phyloP scores from a whole-genome alignment of 2,797 vertebrate genomes.

The Rhabdophis nuchalis region DNA sequence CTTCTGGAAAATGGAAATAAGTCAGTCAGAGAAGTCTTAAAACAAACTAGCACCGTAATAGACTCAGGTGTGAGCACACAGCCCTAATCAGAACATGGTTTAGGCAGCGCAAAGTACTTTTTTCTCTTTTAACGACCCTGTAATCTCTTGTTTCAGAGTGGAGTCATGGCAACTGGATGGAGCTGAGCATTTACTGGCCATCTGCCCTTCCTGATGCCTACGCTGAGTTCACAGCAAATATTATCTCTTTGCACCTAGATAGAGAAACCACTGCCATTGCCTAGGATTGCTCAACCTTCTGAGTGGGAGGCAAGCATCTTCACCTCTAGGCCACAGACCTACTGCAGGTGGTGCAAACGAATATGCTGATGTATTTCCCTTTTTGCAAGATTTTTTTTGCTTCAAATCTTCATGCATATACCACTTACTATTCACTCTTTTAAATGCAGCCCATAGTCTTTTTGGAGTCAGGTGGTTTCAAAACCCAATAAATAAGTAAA shows the following conservation, averaged over 20 bases:
- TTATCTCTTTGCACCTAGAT: neutral
- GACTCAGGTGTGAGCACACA: neutral
- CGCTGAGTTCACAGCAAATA: fast-evolving
- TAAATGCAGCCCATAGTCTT: neutral
- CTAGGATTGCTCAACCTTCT: neutral
- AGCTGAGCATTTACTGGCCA: neutral
- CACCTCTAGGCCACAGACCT: neutral
- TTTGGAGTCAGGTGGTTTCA: neutral
- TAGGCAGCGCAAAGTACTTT: neutral
- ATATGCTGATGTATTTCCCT: neutral
- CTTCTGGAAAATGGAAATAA: constrained; percentile 75
- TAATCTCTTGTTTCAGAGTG: neutral
- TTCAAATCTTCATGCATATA: neutral
- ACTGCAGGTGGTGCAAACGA: neutral
- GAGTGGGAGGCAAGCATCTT: neutral
- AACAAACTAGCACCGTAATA: neutral
- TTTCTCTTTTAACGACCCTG: neutral
- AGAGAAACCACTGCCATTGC: neutral
- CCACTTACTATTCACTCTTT: neutral
- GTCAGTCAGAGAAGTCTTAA: constrained; percentile 29
- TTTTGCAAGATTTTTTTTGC: neutral
- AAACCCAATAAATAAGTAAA: neutral
- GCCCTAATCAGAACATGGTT: neutral
- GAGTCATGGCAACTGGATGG: neutral
- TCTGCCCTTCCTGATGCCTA: neutral